Evolutionary conservation across 30 jellyfish, hydroid and myxozoan genomes (phyloP), one percentile per base, ranked within the genome.

Genomic region (Aurelia aurita): DNA sequence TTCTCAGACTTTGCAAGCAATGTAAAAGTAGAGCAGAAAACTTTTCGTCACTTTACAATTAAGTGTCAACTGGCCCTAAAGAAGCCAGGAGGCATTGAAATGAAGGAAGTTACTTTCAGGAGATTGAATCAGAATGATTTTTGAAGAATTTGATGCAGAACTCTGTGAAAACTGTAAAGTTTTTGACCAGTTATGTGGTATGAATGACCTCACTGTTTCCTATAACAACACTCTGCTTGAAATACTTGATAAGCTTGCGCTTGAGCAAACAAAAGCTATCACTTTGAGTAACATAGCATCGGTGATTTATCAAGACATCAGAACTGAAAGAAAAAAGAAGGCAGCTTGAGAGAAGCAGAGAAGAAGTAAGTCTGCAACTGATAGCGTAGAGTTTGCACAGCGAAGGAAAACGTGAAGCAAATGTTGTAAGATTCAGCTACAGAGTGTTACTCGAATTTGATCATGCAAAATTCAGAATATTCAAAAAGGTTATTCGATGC

Each of bases 11-110:
- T 72, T 72, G 72, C 45, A 29, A 25, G 25, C 26, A 31, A 72
- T 72, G 74, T 72, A 13, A 72, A 27, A 39, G 84, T 72, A 29
- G 39, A 43, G 75, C 32, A 72, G 26, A 47, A 72, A n/a, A 72
- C 45, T 13, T 72, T 14, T 5, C 78, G 28, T 47, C 84, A 72
- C 74, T 47, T 72, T 8, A 77, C 84, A 47, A 21, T 72, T 21
- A 29, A 72, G 6, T 72, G 84, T 72, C 74, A 39, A 34, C 84
- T 72, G 20, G 84, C 84, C 74, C 84, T 43, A 29, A 47, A 72
- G 74, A 72, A 72, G 74, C 84, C 84, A n/a, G n/a, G n/a, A 13
- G 74, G 74, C 39, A 64, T 63, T 80, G 87, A 80, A 5, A 80
- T n/a, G n/a, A n/a, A n/a, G n/a, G n/a, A 80, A 74, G 74, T 43